A percentile compares a stretch with the other conserved stretches of the same genome.
phyloP scores from a whole-genome alignment of 2,797 vertebrate species.

The Urophycis tenuis region DNA sequence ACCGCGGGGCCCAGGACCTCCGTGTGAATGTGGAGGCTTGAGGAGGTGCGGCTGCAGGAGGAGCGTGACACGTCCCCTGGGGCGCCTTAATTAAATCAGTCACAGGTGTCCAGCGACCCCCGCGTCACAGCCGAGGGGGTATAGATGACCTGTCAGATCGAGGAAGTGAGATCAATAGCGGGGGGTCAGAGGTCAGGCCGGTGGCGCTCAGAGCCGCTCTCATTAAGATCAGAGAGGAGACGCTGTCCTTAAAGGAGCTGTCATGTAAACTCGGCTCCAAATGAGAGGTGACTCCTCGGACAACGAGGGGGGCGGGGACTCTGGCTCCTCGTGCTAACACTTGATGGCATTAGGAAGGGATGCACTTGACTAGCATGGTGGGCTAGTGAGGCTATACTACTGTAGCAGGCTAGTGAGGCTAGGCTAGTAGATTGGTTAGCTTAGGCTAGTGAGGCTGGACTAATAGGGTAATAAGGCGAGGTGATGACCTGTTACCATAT shows the following conservation, averaged over 20 bases:
- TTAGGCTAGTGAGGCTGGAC: too few species aligned
- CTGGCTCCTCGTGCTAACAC: neutral
- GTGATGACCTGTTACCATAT: too few species aligned
- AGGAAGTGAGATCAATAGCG: neutral
- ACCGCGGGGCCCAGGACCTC: too few species aligned
- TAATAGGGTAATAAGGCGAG: too few species aligned
- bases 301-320: neutral
- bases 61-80: neutral
- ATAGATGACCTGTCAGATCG: neutral
- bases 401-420: neutral
- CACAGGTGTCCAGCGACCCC: neutral
- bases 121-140: neutral
- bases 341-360: neutral
- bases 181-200: neutral
- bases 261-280: neutral
- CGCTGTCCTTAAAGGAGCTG: neutral
- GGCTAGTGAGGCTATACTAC: too few species aligned
- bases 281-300: neutral
- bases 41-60: neutral
- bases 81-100: neutral
- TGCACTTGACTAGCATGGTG: slow-evolving; percentile 5
- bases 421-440: too few species aligned
- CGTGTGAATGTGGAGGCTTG: too few species aligned
- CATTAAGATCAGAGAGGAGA: neutral
- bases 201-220: neutral